Conservation (phyloP, 2,113 vertebrate genomes). For the Colaptes auratus region DNA sequence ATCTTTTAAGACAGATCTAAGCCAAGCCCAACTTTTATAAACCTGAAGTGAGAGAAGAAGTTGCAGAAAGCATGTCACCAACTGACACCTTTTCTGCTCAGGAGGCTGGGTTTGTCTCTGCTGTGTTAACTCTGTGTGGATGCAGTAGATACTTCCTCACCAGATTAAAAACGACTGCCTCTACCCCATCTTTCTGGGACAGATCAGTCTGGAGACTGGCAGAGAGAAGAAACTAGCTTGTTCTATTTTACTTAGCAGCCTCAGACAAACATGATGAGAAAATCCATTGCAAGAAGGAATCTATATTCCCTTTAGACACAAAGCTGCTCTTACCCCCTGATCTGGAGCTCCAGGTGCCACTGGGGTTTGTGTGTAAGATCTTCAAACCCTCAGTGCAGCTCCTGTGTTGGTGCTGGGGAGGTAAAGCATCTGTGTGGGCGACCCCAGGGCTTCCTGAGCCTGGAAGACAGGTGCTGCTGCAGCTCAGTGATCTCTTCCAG, state of each 20-base stretch:
- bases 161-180: not conserved
- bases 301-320: not conserved
- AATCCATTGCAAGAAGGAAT: not conserved
- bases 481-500: not conserved
- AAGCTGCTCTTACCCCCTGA: not conserved
- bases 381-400: not conserved
- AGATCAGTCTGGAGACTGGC: not conserved
- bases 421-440: not conserved
- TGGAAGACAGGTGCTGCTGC: not conserved
- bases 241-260: not conserved
- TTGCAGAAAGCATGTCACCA: not conserved
- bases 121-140: not conserved
- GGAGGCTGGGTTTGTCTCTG: not conserved
- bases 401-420: not conserved
- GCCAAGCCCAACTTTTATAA: not conserved
- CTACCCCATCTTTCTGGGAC: not conserved
- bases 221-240: not conserved
- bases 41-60: not conserved
- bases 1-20: not conserved
- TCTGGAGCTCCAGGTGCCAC: not conserved
- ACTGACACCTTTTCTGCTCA: not conserved
- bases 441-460: not conserved
- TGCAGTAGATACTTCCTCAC: not conserved
- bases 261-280: not conserved
- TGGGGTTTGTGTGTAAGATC: not conserved